Evolutionary conservation across 2,888 invertebrate species (phyloP).

Genomic region (Micoletzkya japonica): DNA sequence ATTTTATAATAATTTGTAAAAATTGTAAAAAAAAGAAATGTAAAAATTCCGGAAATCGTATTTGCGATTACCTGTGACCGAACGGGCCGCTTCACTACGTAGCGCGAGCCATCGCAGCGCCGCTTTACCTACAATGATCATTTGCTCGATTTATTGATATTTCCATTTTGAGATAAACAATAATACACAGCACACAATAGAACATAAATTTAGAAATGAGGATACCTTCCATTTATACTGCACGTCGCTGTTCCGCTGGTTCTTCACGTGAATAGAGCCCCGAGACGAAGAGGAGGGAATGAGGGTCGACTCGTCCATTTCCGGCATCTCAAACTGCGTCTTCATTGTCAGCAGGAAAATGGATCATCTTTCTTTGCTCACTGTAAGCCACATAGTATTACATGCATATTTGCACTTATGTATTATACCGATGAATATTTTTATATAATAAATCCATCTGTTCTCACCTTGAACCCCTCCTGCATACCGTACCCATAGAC

Average conservation of each 20-base stretch:
- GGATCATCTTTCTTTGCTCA: no score
- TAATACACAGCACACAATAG: background rate
- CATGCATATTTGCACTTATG: no score
- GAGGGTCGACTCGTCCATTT: slow-evolving; percentile 7
- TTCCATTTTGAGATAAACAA: background rate
- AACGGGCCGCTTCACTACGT: slow-evolving; percentile 77
- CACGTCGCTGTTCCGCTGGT: slow-evolving; percentile 29
- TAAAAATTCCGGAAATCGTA: background rate
- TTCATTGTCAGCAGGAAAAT: no score
- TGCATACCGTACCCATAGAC: no score
- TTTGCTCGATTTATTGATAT: background rate
- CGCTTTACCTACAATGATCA: slow-evolving; percentile 68
- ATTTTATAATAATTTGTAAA: no score
- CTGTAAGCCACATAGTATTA: no score
- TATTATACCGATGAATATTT: no score
- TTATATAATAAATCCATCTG: no score
- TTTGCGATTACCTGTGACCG: slow-evolving; percentile 63
- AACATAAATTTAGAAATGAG: background rate
- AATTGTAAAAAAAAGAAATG: background rate
- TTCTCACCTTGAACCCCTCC: no score
- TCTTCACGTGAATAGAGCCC: no score
- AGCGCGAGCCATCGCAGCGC: slow-evolving; percentile 77
- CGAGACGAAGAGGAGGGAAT: no score
- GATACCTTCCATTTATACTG: slow-evolving; percentile 43
- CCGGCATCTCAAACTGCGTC: no score